Conservation (phyloP, 2,113 vertebrate species). For the Scytalopus superciliaris region DNA sequence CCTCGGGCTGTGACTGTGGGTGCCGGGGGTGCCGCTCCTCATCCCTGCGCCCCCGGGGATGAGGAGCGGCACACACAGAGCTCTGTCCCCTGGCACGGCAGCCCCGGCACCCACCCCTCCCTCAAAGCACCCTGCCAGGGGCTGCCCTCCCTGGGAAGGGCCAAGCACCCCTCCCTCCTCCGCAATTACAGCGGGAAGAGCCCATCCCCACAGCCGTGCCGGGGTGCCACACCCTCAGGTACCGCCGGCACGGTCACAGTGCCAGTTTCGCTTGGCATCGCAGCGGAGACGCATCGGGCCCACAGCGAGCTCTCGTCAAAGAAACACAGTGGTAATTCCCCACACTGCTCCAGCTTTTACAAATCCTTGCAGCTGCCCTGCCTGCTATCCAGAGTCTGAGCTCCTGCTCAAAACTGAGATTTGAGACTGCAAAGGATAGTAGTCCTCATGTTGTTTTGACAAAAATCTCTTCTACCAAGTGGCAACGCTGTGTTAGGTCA, state of each 20-base stretch:
- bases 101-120: neutral
- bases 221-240: neutral
- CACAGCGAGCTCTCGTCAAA: fast-evolving
- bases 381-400: neutral
- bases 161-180: fast-evolving
- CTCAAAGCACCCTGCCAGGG: neutral
- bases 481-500: neutral
- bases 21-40: neutral
- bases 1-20: neutral
- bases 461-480: neutral
- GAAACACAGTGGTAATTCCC: neutral
- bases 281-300: neutral
- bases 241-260: fast-evolving
- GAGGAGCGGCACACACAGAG: neutral
- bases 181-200: fast-evolving
- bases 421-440: neutral
- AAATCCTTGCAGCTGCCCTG: neutral
- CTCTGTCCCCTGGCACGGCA: neutral
- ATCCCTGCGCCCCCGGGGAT: neutral
- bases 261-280: neutral
- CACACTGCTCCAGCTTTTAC: neutral
- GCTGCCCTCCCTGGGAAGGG: neutral
- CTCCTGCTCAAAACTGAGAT: neutral
- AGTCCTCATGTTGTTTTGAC: neutral
- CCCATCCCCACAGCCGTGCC: fast-evolving